Evolutionary conservation across 1,140 invertebrate species (phyloP), one percentile per base, ranked within the genome.

Genomic region (Drosophila aff.): DNA sequence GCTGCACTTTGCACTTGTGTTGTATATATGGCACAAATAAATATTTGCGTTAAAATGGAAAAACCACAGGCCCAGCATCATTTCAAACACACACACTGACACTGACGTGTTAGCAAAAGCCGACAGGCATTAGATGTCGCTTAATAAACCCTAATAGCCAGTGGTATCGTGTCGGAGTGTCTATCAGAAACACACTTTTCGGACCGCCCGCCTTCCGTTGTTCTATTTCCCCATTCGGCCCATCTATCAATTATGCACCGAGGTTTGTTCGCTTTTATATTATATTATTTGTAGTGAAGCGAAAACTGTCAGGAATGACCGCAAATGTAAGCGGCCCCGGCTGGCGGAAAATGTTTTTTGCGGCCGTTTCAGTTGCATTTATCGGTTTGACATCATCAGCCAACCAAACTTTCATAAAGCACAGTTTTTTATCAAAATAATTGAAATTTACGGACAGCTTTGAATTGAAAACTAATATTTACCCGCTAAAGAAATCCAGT

Each of bases 91-190:
- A 52, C n/a, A 6, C 49, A 52, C 26, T 10, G 33, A 18, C 50
- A 40, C 26, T 13, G 49, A 40, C 47, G 53, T 72, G 10, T 60
- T 40, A 46, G n/a, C 36, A 44, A 66, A 53, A 55, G 38, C 62
- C 67, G 68, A 72, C 71, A 72, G 81, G 57, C 81, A 90, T 87
- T 87, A 90, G 84, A 81, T 81, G 52, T 75, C 65, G 85, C 74
- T 85, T 85, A 90, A 87, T 87, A 87, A 75, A 87, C 85, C 78
- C 81, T 79, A 87, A 90, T 87, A 87, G 81, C 72, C 52, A 84
- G 84, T 64, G 84, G 84, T 76, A 50, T 63, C 66, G 38, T 53
- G 47, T 49, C 69, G 59, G 57, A 41, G 58, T 78, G 57, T 81
- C 75, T 65, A 71, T 76, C 76, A 76, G 36, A 64, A 73, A 49